Evolutionary conservation across 2,888 invertebrate species (phyloP), one percentile per base, ranked within the genome.

Genomic region (Barypeithes pellucidus): DNA sequence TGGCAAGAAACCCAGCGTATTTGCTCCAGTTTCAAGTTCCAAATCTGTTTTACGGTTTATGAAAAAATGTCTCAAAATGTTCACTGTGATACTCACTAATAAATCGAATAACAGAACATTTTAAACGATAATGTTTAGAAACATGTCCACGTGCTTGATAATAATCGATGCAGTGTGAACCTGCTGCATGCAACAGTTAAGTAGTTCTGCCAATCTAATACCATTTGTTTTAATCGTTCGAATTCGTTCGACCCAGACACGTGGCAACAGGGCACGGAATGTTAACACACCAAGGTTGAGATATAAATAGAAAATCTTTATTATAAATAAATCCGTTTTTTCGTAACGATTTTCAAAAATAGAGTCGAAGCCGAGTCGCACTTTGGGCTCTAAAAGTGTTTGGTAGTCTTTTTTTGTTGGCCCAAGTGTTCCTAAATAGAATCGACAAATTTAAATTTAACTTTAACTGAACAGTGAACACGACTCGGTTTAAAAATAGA

Each of bases 291-390:
- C 85, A 85, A 85, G 84, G 85, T 85, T 84, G 84, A 77, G 83
- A 82, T 83, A 84, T 82, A 85, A 85, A 85, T 85, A 85, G 85
- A 84, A 84, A 84, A 84, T 83, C 84, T 84, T 84, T 84, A 85
- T 84, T 85, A 85, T 85, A 85, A 85, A 85, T 85, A 85, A 85
- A 85, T 83, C 83, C 80, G 82, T 82, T 84, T 85, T 81, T 78
- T 83, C 84, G 82, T 80, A 78, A 79, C 80, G 78, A 79, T 80
- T 79, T 82, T 81, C 81, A 81, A 33, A 57, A 82, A 82, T 83
- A 83, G 80, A 79, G 57, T 41, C 24, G 50, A 47, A 54, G 50
- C 59, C 47, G 57, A 63, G 66, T 47, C 61, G 69, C 69, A 63
- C 36, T 50, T 63, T 63, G 63, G 63, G 63, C 63, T 72, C 66